Base-by-base conservation (phyloP, 2,888 invertebrate genomes). In the Drosophila demipolita region DNA sequence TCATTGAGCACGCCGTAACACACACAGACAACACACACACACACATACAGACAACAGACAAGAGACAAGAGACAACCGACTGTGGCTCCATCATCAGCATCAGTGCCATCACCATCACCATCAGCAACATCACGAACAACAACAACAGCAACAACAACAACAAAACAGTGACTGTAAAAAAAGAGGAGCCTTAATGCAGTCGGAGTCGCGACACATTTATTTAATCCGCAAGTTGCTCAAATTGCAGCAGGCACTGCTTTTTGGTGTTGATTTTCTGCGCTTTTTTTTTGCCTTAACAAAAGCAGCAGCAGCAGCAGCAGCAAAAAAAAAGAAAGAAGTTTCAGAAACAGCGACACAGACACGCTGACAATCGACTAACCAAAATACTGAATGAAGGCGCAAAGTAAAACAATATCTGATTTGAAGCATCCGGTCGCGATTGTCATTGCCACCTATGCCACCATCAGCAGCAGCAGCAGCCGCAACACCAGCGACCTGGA, bases 371-470 rank as follows among this genome's bases (percentile, higher is more conserved):
- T 85, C 84, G 84, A 78, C 55, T 84, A 78, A 77, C 74, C 82
- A 75, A 87, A 83, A 83, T 81, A 78, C 84, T 88, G 87, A 87
- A 84, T 87, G 85, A 87, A 84, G 86, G 88, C 88, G 83, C 85
- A 85, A 84, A 87, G 87, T 82, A 89, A 87, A 90, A 91, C 80
- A 91, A 91, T 92, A 92, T 92, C 92, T 91, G 92, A 92, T 92
- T 91, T 92, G 91, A 91, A 86, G 92, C 92, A 92, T 92, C 92
- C 92, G 92, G 92, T 92, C 91, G 92, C 91, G 91, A 91, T 91
- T 91, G 92, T 91, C 91, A 91, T 91, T 90, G 89, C 83, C 92
- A 92, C 90, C 91, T 92, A 83, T 83, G 82, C 82, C 82, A 89
- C 83, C 53, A 53, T 15, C 72, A 66, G 29, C 71, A 66, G 33